A percentile compares a stretch with the other conserved stretches of the same genome.
Conservation (phyloP, 2,797 vertebrate genomes). For the Darevskia nairensis region DNA sequence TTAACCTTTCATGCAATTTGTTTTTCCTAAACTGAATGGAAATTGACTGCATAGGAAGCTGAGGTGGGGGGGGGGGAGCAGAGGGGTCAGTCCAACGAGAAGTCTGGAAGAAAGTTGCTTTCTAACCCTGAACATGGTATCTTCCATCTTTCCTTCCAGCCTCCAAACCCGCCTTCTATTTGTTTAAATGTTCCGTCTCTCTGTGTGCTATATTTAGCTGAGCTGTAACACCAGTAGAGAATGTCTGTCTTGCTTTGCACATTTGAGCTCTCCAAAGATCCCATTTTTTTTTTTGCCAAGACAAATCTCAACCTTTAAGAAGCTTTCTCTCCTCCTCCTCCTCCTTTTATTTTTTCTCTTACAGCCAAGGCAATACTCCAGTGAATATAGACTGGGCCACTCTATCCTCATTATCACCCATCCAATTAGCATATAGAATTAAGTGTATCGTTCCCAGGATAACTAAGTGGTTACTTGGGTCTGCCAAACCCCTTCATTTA, state of each 20-base stretch:
- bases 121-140: slow-evolving; percentile 25
- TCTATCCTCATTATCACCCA: not conserved
- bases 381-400: slow-evolving; percentile 5
- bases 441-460: not conserved
- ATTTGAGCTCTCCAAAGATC: slow-evolving; percentile 36
- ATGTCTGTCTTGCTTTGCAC: slow-evolving; percentile 49
- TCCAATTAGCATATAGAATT: slow-evolving; percentile 8
- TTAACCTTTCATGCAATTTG: not conserved
- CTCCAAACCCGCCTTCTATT: not conserved
- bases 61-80: not conserved
- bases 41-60: not conserved
- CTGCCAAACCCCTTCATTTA: slow-evolving; percentile 15
- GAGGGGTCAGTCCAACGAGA: not conserved
- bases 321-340: not conserved
- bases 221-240: slow-evolving; percentile 34
- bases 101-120: slow-evolving; percentile 1
- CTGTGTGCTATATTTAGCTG: slow-evolving; percentile 53
- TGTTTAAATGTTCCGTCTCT: slow-evolving; percentile 48
- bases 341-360: slow-evolving; percentile 5
- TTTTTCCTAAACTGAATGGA: not conserved
- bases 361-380: slow-evolving; percentile 17
- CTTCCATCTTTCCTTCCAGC: not conserved
- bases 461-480: not conserved
- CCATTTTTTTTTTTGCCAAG: slow-evolving; percentile 59
- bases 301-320: slow-evolving; percentile 42